Percentiles rank a stretch among this genome's conserved stretches.
Evolutionary conservation across 2,113 vertebrate genomes (phyloP).

Genomic region (Phaethornis superciliosus): DNA sequence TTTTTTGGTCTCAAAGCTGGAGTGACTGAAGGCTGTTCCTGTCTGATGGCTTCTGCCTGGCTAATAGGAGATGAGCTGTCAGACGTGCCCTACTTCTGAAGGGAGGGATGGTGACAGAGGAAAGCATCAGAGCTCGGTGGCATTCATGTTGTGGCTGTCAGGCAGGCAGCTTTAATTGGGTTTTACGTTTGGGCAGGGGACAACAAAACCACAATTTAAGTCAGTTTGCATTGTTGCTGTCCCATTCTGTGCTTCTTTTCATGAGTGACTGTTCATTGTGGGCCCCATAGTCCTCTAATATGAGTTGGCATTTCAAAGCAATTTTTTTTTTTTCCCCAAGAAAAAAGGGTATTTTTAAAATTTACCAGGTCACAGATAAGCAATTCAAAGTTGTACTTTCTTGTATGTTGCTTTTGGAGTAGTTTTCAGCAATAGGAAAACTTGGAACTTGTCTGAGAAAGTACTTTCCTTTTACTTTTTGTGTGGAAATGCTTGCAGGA

Average conservation of each 20-base stretch:
- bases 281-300: accelerated
- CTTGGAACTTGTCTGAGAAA: not conserved
- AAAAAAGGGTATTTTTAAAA: not conserved
- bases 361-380: not conserved
- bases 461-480: not conserved
- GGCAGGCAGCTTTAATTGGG: constrained; percentile 20
- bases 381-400: not conserved
- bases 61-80: constrained; percentile 18
- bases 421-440: not conserved
- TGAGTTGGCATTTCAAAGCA: not conserved
- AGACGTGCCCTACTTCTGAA: constrained; percentile 32
- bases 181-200: not conserved
- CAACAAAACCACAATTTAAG: not conserved
- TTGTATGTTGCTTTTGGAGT: not conserved
- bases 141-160: accelerated
- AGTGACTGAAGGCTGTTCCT: constrained; percentile 15
- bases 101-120: not conserved
- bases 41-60: not conserved
- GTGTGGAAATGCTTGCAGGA: not conserved
- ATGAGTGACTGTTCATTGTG: not conserved
- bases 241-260: not conserved
- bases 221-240: not conserved
- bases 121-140: accelerated
- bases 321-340: not conserved
- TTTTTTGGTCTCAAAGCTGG: not conserved